phyloP scores from a whole-genome alignment of 2,888 invertebrate species.

The Cartodere bifasciata region DNA sequence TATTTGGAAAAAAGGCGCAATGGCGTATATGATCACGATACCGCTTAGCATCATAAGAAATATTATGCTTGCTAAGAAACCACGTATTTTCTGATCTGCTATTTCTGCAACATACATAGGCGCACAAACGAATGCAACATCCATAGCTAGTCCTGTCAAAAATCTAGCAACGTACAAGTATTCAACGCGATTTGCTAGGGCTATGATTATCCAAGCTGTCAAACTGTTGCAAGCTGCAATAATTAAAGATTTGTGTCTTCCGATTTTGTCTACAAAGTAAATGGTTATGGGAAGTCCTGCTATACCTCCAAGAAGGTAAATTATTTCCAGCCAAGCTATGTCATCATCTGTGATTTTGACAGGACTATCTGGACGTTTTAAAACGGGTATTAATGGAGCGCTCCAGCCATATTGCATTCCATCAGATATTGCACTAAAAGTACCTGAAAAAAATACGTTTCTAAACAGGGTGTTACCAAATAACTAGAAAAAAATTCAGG shows the following conservation, averaged over 20 bases:
- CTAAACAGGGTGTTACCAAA: too few relatives aligned
- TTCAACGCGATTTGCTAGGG: slow-evolving; percentile 24
- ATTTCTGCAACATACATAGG: slow-evolving; percentile 34
- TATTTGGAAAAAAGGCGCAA: slow-evolving; percentile 28
- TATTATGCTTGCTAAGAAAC: slow-evolving; percentile 28
- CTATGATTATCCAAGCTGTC: slow-evolving; percentile 29
- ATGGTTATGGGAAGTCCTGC: slow-evolving; percentile 27
- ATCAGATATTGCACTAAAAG: slow-evolving; percentile 30
- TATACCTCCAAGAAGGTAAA: slow-evolving; percentile 22
- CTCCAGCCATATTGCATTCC: slow-evolving; percentile 34
- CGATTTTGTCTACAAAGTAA: slow-evolving; percentile 27
- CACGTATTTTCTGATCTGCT: slow-evolving; percentile 29
- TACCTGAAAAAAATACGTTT: slow-evolving; percentile 22
- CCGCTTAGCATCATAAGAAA: slow-evolving; percentile 30
- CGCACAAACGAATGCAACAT: slow-evolving; percentile 33
- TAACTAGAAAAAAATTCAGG: neutral
- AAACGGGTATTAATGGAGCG: slow-evolving; percentile 28
- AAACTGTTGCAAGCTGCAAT: slow-evolving; percentile 26
- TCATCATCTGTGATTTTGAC: slow-evolving; percentile 22
- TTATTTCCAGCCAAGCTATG: slow-evolving; percentile 23
- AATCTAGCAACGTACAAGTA: slow-evolving; percentile 29
- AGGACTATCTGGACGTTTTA: slow-evolving; percentile 23
- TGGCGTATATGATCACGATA: slow-evolving; percentile 22
- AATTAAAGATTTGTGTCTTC: slow-evolving; percentile 28
- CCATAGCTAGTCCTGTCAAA: slow-evolving; percentile 30